Evolutionary conservation across 2,797 vertebrate species (phyloP).

Genomic region (Danio jaintianensis): DNA sequence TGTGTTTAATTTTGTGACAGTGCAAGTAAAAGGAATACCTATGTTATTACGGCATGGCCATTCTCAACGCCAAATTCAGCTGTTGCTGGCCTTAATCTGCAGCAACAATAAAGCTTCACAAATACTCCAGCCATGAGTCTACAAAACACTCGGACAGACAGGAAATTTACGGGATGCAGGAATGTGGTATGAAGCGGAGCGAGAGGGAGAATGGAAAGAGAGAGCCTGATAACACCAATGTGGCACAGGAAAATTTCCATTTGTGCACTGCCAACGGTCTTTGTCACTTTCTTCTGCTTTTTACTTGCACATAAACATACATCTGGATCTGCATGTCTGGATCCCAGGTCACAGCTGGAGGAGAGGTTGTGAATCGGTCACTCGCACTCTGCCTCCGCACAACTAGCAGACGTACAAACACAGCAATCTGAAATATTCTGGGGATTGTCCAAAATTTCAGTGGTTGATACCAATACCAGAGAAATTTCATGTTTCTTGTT

Average conservation of each 20-base stretch:
- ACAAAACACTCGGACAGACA: slow-evolving; percentile 26
- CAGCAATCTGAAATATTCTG: neutral
- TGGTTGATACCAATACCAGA: neutral
- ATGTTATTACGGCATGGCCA: slow-evolving; percentile 73
- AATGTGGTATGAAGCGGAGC: slow-evolving; percentile 12
- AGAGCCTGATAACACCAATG: slow-evolving; percentile 19
- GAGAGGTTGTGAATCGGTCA: slow-evolving; percentile 27
- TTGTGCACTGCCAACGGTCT: slow-evolving; percentile 28
- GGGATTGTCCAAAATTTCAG: neutral
- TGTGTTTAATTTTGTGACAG: slow-evolving; percentile 74
- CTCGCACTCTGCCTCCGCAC: neutral
- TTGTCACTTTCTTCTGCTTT: slow-evolving; percentile 31
- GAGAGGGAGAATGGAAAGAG: slow-evolving; percentile 1
- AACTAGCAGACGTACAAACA: neutral
- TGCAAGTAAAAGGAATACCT: slow-evolving; percentile 72
- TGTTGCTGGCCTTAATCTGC: slow-evolving; percentile 52
- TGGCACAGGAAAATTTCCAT: slow-evolving; percentile 2
- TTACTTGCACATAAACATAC: slow-evolving; percentile 14
- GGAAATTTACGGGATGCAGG: slow-evolving; percentile 12
- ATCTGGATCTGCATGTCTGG: slow-evolving; percentile 31
- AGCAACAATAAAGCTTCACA: slow-evolving; percentile 55
- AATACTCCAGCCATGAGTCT: slow-evolving; percentile 39
- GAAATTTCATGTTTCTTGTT: neutral
- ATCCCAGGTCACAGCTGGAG: slow-evolving; percentile 52
- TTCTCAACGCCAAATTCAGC: slow-evolving; percentile 61